Conservation (phyloP, 1,140 invertebrate species). For the Lucilia sericata region DNA sequence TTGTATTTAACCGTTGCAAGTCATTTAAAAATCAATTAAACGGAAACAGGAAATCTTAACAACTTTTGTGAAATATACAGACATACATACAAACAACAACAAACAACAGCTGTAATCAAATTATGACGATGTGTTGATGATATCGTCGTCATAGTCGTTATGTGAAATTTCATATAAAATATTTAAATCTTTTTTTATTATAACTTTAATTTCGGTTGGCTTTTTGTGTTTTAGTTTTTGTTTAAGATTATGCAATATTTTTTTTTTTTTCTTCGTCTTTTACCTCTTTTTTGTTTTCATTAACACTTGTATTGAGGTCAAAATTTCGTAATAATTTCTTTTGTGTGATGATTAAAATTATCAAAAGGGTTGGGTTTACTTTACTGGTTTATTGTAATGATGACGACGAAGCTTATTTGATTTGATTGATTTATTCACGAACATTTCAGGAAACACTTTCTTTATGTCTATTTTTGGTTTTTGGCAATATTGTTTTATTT, state of each 20-base stretch:
- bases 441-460: constrained; percentile 13
- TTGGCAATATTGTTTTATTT: neutral
- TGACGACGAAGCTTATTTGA: neutral
- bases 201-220: neutral
- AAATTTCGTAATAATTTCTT: constrained; percentile 33
- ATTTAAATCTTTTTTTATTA: constrained; percentile 12
- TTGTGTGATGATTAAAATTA: neutral
- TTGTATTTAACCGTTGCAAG: constrained; percentile 33
- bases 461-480: neutral
- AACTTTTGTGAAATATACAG: neutral
- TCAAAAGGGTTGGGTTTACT: neutral
- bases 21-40: constrained; percentile 44
- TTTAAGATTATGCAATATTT: constrained; percentile 36
- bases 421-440: constrained; percentile 10
- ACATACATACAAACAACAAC: neutral
- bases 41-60: constrained; percentile 43
- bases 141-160: neutral
- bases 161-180: constrained; percentile 23
- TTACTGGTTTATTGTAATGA: neutral
- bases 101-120: neutral
- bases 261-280: neutral
- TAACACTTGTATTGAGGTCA: constrained; percentile 39
- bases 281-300: constrained; percentile 29
- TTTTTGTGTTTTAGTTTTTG: neutral
- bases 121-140: neutral